Percentiles rank a stretch among this genome's conserved stretches.
These are phyloP conservation scores for Drosophila pectinifera DNA, from an alignment of 1,140 invertebrate species.

Conservation along the genomic window DNA sequence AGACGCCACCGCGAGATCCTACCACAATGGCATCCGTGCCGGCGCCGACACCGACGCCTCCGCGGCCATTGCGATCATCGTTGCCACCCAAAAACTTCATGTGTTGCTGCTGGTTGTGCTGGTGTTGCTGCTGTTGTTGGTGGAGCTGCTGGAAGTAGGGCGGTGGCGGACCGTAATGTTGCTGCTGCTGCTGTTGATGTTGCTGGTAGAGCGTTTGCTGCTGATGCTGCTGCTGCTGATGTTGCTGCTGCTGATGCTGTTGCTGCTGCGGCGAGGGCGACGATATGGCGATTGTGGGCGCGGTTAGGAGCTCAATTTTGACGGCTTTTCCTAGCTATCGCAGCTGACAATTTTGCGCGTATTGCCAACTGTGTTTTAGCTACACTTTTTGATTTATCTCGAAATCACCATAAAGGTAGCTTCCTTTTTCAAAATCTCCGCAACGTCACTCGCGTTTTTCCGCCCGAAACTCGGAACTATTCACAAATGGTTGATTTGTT, in stretches of 20 bases:
- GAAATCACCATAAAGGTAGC: conserved; percentile 1
- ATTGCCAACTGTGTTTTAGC: conserved; percentile 59
- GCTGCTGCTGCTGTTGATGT: conserved; percentile 45
- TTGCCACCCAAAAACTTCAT: conserved; percentile 84
- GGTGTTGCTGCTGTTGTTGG: conserved; percentile 38
- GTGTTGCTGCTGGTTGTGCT: conserved; percentile 64
- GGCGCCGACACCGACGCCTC: conserved; percentile 72
- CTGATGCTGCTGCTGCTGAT: conserved; percentile 24
- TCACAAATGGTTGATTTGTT: conserved; percentile 27
- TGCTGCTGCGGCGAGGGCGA: conserved; percentile 56
- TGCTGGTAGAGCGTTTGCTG: conserved; percentile 37
- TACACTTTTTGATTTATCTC: conserved; percentile 9
- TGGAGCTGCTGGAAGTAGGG: conserved; percentile 54
- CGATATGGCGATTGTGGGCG: conserved; percentile 82
- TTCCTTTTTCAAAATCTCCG: conserved; percentile 13
- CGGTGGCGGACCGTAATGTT: conserved; percentile 59
- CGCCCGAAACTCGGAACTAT: conserved; percentile 15
- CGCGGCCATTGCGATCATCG: conserved; percentile 83
- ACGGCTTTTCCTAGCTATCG: conserved; percentile 74
- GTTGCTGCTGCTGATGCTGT: conserved; percentile 10
- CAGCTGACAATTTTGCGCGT: conserved; percentile 71
- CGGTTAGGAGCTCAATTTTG: conserved; percentile 85
- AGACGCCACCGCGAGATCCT: conserved; percentile 53
- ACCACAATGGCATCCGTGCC: conserved; percentile 60
- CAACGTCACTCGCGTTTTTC: conserved; percentile 18